These are phyloP conservation scores for Cheilosia urbana DNA, from an alignment of 2,888 invertebrate species.

Conservation along the genomic window DNA sequence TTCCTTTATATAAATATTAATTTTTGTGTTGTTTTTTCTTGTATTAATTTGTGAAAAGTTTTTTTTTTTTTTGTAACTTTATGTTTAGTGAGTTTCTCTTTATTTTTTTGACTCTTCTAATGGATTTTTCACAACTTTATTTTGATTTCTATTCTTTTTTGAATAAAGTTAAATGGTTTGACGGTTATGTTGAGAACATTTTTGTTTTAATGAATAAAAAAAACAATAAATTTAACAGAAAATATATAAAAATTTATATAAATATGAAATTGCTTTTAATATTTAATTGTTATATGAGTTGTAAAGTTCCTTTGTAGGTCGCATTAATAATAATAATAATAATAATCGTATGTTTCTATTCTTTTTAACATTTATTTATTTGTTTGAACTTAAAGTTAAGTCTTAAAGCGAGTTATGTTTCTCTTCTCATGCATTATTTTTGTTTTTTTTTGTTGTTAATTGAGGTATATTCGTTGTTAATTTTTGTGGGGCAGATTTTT, in stretches of 20 bases:
- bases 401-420: constrained; percentile 66
- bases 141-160: constrained; percentile 11
- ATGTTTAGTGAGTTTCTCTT: constrained; percentile 37
- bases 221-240: constrained; percentile 18
- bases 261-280: constrained; percentile 69
- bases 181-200: constrained; percentile 50
- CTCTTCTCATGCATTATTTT: constrained; percentile 64
- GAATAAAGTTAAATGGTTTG: constrained; percentile 48
- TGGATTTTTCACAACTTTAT: constrained; percentile 17
- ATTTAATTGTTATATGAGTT: constrained; percentile 70
- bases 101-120: constrained; percentile 24
- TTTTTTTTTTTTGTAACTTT: constrained; percentile 34
- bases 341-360: constrained; percentile 66
- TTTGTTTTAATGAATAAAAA: constrained; percentile 24
- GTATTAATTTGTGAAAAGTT: constrained; percentile 47
- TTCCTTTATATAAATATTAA: constrained; percentile 43
- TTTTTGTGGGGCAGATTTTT: constrained; percentile 26
- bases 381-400: constrained; percentile 41
- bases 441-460: constrained; percentile 33
- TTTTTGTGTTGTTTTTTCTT: constrained; percentile 63
- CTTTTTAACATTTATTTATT: constrained; percentile 46
- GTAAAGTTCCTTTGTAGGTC: constrained; percentile 73
- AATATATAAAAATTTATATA: constrained; percentile 49
- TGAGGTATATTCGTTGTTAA: constrained; percentile 48
- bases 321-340: constrained; percentile 62